Evolutionary conservation across 23 tunicate species (phyloP), one percentile per base, ranked within the genome.

Genomic region (Aplidium turbinatum): DNA sequence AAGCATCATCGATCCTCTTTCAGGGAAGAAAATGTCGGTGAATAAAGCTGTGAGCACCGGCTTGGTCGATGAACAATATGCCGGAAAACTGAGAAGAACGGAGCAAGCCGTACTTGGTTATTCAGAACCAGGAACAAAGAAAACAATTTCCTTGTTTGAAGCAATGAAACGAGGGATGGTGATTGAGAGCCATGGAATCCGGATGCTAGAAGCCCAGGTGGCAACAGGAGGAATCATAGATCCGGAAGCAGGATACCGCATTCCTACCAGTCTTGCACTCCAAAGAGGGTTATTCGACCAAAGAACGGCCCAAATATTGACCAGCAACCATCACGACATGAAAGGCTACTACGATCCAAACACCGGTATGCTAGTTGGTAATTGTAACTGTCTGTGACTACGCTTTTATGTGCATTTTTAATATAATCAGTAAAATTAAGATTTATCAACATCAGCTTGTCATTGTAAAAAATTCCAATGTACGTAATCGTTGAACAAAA

Each of bases 171-270:
- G 62, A 28, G 99, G 99, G 1, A 29, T 87, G 26, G 95, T 94
- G 27, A 72, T 82, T 29, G 99, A 94, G 48, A 87, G 54, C 30
- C 90, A 94, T 31, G 99, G 90, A 13, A 88, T 87, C 11, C 78
- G 99, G 9, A 55, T 94, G 69, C 60, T 94, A 26, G 99, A 94
- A 22, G 99, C 99, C 16, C 99, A 94, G 53, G 23, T 94, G 1
- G 94, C 99, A 5, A 94, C 99, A 0, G 99, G 99, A 2, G 99
- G 99, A 16, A 60, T 94, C 2, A 78, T 94, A 2, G 99, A 94
- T 45, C 99, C 99, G 4, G 77, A 65, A 45, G 94, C 78, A 1
- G 99, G 99, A 1, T 94, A 87, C 52, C 60, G 99, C 29, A 87
- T 94, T 26, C 95, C 99, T 19, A 30, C 68, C 3, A 31, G 78